Evolutionary conservation across 2,888 invertebrate species (phyloP).

Genomic region (Microplitis manilae): DNA sequence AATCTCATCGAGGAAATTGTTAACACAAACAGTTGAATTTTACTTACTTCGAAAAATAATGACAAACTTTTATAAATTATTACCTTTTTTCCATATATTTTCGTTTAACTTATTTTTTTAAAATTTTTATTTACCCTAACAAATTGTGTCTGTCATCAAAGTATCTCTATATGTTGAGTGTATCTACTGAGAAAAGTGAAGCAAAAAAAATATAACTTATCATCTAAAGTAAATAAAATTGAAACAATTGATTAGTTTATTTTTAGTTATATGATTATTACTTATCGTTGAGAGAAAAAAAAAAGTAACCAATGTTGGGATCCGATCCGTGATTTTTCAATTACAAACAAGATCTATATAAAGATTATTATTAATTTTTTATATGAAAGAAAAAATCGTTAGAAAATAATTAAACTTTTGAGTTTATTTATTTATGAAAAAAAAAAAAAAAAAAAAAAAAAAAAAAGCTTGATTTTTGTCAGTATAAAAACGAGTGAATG

Average conservation of each 20-base stretch:
- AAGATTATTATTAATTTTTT: too few species aligned
- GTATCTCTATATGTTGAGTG: constrained; percentile 68
- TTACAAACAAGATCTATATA: too few species aligned
- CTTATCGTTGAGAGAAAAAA: too few species aligned
- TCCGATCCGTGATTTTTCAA: too few species aligned
- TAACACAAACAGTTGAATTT: constrained; percentile 2
- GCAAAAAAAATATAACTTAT: background rate
- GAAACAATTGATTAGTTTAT: too few species aligned
- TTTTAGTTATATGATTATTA: too few species aligned
- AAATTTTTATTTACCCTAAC: constrained; percentile 42
- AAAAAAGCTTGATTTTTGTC: background rate
- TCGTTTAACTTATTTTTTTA: background rate
- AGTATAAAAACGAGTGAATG: constrained; percentile 58
- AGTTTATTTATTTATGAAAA: background rate
- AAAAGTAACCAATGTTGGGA: too few species aligned
- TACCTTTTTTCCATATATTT: constrained; percentile 3
- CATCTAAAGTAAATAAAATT: too few species aligned
- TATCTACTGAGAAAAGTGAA: constrained; percentile 39
- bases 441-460: background rate
- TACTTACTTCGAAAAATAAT: background rate
- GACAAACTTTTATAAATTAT: background rate
- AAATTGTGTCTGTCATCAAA: constrained; percentile 72
- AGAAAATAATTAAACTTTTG: constrained; percentile 41
- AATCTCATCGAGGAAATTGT: background rate
- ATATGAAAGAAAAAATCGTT: too few species aligned